Conservation (phyloP, 2,113 vertebrate genomes). For the Serilophus lunatus region DNA sequence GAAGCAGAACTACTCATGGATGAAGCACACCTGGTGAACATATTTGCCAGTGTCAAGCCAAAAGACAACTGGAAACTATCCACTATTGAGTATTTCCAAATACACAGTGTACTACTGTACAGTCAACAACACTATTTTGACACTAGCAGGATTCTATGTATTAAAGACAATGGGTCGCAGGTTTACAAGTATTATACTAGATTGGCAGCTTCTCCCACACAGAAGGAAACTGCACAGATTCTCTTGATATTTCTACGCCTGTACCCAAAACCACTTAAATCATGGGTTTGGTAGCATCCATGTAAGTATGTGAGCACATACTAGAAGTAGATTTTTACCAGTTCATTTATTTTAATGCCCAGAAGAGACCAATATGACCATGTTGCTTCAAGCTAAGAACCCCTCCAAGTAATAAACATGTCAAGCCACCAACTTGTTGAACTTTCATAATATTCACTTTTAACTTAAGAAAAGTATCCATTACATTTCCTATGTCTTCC, state of each 20-base stretch:
- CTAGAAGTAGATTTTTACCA: not conserved
- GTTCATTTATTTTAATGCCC: not conserved
- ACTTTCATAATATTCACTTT: not conserved
- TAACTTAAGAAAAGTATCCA: not conserved
- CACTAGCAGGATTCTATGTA: not conserved
- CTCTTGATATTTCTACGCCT: not conserved
- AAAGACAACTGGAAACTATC: conserved; percentile 10
- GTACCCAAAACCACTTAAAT: not conserved
- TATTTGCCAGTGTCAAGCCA: not conserved
- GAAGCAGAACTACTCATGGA: conserved; percentile 6
- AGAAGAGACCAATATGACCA: not conserved
- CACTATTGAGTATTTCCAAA: conserved; percentile 13
- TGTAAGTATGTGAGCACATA: not conserved
- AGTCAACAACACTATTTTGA: conserved; percentile 1
- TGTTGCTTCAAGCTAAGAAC: not conserved
- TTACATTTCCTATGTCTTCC: not conserved
- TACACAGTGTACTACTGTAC: conserved; percentile 1
- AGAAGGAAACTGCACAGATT: not conserved
- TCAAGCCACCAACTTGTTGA: not conserved
- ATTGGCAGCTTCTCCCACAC: not conserved
- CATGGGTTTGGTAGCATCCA: not conserved
- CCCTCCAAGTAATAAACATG: not conserved
- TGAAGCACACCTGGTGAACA: conserved; percentile 46
- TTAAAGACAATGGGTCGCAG: not conserved
- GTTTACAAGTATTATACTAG: not conserved